Evolutionary conservation across 2,888 invertebrate genomes (phyloP).

Genomic region (Apamea epomidion): DNA sequence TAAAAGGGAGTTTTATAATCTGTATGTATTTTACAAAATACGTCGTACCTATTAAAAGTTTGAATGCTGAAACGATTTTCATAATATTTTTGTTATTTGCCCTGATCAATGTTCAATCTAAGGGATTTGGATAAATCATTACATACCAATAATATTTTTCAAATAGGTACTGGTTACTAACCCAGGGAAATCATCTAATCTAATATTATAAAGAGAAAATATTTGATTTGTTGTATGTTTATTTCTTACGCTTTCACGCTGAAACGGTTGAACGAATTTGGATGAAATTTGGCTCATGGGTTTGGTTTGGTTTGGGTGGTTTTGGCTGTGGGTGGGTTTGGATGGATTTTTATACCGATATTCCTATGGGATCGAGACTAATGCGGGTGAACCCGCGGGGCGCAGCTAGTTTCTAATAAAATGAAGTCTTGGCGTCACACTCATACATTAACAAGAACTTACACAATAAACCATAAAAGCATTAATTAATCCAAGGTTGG

Average conservation of each 20-base stretch:
- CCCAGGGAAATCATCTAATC: background rate
- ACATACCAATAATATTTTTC: background rate
- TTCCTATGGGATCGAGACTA: background rate
- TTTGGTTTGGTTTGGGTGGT: too few relatives aligned
- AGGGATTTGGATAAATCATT: background rate
- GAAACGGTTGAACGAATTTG: background rate
- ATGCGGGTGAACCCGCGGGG: background rate
- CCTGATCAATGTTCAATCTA: background rate
- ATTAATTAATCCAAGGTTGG: constrained; percentile 62
- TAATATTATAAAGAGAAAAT: background rate
- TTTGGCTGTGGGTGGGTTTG: too few relatives aligned
- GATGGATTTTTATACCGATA: background rate
- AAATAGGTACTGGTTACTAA: background rate
- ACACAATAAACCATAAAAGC: constrained; percentile 16
- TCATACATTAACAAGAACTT: background rate
- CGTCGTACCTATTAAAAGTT: background rate
- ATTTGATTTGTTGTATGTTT: background rate
- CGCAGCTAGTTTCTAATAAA: background rate
- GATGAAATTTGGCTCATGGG: background rate
- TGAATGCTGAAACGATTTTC: background rate
- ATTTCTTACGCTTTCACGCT: too few relatives aligned
- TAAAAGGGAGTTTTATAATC: background rate
- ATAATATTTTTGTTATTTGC: background rate
- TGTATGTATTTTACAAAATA: background rate
- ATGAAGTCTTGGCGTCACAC: background rate